Base-by-base conservation (phyloP, 2,113 vertebrate genomes). In the Symphodus melops region DNA sequence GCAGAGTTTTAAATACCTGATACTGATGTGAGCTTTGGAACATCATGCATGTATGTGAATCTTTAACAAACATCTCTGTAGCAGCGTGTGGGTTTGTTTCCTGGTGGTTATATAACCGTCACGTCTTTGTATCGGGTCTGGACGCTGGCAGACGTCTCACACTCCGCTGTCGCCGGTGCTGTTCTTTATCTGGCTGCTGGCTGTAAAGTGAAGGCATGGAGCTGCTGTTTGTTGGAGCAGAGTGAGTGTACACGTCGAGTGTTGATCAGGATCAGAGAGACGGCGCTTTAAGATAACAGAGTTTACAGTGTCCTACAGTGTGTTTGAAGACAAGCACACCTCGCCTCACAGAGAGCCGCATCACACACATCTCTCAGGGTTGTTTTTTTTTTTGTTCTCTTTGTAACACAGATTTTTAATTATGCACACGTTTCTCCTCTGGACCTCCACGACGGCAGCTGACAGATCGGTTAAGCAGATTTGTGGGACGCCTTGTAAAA, bases 401-500 rank as follows among this genome's bases (percentile, higher is more conserved):
- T 60, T 57, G 41, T 9, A 28, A 36, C 62, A 52, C 54, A 56
- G 19, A 60, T 56, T 55, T 67, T 75, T 37, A 70, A 68, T 73
- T 82, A 67, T 61, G 63, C 75, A 72, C 52, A 36, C 25, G 55
- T 25, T 7, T 53, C 48, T 71, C 25, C 70, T 57, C 69, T 28
- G 70, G 83, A 80, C 78, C 65, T 75, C 66, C 69, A 49, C 17
- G 14, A 16, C 33, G 70, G 48, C 56, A 10, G 58, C 78, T 77
- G 84, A 83, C 79, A 75, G 84, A 73, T 58, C 63, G 64, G 74
- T 76, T 79, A 58, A 64, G 66, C 65, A 84, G 83, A 80, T 82
- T 78, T 74, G 72, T 61, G 62, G 75, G 80, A 81, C 72, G 77
- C 69, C 61, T 57, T n/a, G n/a, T n/a, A 81, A 71, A 77, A 67